Conservation (phyloP, 2,888 invertebrate species). For the Synergus laeviventris region DNA sequence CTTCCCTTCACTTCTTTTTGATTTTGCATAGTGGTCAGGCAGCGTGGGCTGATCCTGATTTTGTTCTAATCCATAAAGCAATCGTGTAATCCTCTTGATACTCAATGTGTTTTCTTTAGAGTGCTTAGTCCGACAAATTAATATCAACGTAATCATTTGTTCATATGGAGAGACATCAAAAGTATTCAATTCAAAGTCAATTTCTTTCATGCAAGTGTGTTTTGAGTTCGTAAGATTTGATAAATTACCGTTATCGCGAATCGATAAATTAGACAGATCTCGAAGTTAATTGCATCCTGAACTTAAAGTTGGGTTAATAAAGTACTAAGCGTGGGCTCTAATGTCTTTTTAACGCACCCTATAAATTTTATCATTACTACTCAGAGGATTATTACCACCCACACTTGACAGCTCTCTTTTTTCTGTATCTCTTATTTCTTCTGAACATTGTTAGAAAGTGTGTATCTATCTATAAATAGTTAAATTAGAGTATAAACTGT, state of each 20-base stretch:
- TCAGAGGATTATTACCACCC: constrained; percentile 16
- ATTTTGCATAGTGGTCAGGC: not conserved
- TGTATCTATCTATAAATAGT: not conserved
- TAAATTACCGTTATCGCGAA: not conserved
- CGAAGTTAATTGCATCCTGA: not conserved
- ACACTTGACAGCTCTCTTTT: constrained; percentile 18
- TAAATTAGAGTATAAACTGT: not conserved
- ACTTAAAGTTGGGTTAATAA: not conserved
- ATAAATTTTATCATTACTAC: constrained; percentile 17
- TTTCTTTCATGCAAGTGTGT: not conserved
- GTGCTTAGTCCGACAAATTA: not conserved
- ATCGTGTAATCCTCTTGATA: not conserved
- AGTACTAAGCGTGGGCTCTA: constrained; percentile 12
- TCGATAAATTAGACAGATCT: not conserved
- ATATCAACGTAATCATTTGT: not conserved
- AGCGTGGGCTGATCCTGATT: not conserved
- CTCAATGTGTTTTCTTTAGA: not conserved
- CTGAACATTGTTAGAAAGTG: not conserved
- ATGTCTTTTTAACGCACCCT: constrained; percentile 30
- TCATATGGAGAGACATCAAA: not conserved
- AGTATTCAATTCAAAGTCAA: not conserved
- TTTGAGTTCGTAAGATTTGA: not conserved
- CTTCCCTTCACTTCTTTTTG: not conserved
- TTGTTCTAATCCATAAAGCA: not conserved
- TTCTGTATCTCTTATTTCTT: constrained; percentile 1